Evolutionary conservation across 2,113 vertebrate species (phyloP).

Genomic region (Mionectes macconnelli): DNA sequence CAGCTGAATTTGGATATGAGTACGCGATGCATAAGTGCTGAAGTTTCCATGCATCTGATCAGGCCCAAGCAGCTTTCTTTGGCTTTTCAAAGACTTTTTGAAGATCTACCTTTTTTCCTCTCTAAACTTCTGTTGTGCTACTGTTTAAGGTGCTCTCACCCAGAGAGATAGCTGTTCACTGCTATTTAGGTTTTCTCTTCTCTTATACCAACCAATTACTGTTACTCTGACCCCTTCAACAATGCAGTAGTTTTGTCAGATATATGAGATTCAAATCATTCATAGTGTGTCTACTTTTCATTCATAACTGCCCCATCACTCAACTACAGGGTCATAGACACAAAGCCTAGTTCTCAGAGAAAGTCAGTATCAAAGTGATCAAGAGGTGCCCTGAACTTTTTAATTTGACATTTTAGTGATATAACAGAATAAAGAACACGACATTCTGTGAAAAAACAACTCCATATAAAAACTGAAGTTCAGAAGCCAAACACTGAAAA

Average conservation of each 20-base stretch:
- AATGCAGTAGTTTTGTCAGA: neutral
- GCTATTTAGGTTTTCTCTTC: neutral
- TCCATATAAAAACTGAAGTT: neutral
- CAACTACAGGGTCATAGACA: neutral
- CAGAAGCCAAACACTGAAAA: neutral
- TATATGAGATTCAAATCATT: neutral
- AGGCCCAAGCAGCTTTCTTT: neutral
- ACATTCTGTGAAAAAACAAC: neutral
- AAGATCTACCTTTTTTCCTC: neutral
- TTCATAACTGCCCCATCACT: neutral
- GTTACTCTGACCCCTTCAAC: neutral
- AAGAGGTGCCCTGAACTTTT: neutral
- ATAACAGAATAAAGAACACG: neutral
- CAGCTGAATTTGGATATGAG: neutral
- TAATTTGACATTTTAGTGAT: neutral
- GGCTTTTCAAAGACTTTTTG: neutral
- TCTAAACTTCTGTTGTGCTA: neutral
- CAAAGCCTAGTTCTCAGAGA: neutral
- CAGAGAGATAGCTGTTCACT: neutral
- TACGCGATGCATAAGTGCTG: neutral
- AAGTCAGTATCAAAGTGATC: neutral
- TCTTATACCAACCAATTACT: neutral
- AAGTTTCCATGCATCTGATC: neutral
- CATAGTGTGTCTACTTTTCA: neutral
- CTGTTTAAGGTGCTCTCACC: neutral